phyloP scores from a whole-genome alignment of 1,140 invertebrate species.

The Drosophila elegans region DNA sequence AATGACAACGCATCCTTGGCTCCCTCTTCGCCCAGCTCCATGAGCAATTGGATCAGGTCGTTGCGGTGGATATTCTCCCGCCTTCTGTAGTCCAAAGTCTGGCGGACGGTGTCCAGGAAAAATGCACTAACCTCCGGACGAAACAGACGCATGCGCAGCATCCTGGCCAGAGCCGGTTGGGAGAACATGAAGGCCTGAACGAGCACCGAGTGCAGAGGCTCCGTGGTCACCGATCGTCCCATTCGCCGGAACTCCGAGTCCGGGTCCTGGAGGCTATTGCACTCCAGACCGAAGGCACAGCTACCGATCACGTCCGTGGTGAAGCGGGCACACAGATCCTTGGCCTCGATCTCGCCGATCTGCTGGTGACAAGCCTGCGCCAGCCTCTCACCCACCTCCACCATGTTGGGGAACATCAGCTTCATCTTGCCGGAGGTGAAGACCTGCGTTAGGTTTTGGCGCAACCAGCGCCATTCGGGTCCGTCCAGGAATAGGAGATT shows the following conservation, averaged over 20 bases:
- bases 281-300: slow-evolving; percentile 87
- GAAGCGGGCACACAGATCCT: slow-evolving; percentile 85
- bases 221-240: slow-evolving; percentile 38
- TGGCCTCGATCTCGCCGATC: slow-evolving; percentile 63
- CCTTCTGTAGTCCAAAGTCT: slow-evolving; percentile 59
- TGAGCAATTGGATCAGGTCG: slow-evolving; percentile 85
- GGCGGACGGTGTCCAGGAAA: slow-evolving; percentile 76
- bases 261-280: slow-evolving; percentile 85
- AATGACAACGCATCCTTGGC: slow-evolving; percentile 63
- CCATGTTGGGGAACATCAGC: slow-evolving; percentile 86
- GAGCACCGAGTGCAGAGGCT: slow-evolving; percentile 22
- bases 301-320: slow-evolving; percentile 88
- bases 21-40: slow-evolving; percentile 85
- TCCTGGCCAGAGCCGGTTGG: slow-evolving; percentile 34
- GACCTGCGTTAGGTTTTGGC: slow-evolving; percentile 87
- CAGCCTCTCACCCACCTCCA: slow-evolving; percentile 77
- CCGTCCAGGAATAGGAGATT: slow-evolving; percentile 86
- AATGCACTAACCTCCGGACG: slow-evolving; percentile 85
- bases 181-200: slow-evolving; percentile 52
- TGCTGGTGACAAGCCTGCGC: slow-evolving; percentile 18
- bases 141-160: slow-evolving; percentile 51
- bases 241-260: slow-evolving; percentile 85
- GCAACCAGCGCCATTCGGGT: slow-evolving; percentile 87
- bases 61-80: slow-evolving; percentile 54
- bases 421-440: slow-evolving; percentile 89